phyloP scores from a whole-genome alignment of 2,888 invertebrate species.

The Bruchidius siliquastri region DNA sequence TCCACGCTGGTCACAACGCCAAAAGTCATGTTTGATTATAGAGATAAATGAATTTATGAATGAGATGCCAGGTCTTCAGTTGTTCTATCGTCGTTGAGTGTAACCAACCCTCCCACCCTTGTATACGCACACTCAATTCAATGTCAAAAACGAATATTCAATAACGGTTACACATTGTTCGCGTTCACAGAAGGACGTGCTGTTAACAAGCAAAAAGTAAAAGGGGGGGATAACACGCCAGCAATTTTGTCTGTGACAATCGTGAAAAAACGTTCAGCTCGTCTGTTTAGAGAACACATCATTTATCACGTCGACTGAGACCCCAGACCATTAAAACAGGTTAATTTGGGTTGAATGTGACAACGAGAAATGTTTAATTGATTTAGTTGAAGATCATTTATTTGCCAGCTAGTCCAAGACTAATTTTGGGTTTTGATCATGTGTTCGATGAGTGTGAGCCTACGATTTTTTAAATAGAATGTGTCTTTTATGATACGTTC shows the following conservation, averaged over 20 bases:
- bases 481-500: no score
- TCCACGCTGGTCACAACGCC: no score
- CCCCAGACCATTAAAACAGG: conserved; percentile 13
- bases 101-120: not conserved
- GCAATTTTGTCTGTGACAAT: not conserved
- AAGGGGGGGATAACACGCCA: not conserved
- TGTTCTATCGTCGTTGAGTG: no score
- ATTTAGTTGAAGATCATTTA: conserved; percentile 27
- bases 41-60: no score
- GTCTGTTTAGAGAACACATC: not conserved
- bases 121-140: not conserved
- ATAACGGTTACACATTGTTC: not conserved
- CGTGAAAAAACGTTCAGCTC: not conserved
- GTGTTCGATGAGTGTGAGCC: not conserved
- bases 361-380: conserved; percentile 25
- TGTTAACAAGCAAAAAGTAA: not conserved
- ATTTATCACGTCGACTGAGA: not conserved
- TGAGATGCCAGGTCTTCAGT: no score
- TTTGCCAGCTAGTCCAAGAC: conserved; percentile 13
- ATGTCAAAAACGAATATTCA: not conserved
- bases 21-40: no score
- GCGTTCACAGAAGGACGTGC: not conserved
- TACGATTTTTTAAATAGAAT: not conserved
- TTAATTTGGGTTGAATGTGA: conserved; percentile 25
- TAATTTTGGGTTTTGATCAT: conserved; percentile 15